A percentile compares a stretch with the other conserved stretches of the same genome.
Evolutionary conservation across 2,113 vertebrate genomes (phyloP).

Genomic region (Acanthochromis polyacanthus): DNA sequence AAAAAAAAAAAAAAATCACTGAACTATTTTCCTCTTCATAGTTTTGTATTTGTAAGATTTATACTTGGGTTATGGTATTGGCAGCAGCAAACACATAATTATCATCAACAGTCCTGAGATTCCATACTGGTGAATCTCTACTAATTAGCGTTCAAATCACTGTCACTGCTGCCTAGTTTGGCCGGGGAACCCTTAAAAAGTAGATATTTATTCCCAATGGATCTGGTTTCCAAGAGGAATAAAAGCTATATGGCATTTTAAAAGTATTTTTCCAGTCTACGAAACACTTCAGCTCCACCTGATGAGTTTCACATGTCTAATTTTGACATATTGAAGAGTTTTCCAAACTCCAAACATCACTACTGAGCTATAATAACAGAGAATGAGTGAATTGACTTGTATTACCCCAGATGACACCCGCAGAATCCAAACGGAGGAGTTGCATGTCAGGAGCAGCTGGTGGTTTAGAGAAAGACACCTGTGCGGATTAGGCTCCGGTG

Average conservation of each 20-base stretch:
- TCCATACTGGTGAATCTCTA: not conserved
- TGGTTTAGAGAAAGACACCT: constrained; percentile 67
- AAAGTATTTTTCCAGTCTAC: not conserved
- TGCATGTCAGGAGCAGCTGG: constrained; percentile 76
- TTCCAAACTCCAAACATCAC: constrained; percentile 9
- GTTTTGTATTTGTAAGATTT: not conserved
- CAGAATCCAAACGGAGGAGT: constrained; percentile 25
- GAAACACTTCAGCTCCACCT: not conserved
- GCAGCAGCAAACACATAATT: too few species aligned
- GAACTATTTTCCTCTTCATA: not conserved
- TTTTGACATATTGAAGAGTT: constrained; percentile 18
- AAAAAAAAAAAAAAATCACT: too few species aligned
- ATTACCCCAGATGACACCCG: constrained; percentile 45
- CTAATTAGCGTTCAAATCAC: not conserved
- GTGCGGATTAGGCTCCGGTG: constrained; percentile 69
- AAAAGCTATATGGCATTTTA: too few species aligned
- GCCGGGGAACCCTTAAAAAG: too few species aligned
- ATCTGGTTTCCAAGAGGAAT: too few species aligned
- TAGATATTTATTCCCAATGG: too few species aligned
- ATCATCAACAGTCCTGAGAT: too few species aligned
- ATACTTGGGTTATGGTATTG: not conserved
- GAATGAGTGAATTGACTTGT: constrained; percentile 51
- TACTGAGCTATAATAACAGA: not conserved
- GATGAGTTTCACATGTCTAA: constrained; percentile 11
- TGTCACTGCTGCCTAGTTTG: not conserved